These are phyloP conservation scores for Ciconia nigra DNA, from an alignment of 2,797 vertebrate genomes.

Conservation along the genomic window DNA sequence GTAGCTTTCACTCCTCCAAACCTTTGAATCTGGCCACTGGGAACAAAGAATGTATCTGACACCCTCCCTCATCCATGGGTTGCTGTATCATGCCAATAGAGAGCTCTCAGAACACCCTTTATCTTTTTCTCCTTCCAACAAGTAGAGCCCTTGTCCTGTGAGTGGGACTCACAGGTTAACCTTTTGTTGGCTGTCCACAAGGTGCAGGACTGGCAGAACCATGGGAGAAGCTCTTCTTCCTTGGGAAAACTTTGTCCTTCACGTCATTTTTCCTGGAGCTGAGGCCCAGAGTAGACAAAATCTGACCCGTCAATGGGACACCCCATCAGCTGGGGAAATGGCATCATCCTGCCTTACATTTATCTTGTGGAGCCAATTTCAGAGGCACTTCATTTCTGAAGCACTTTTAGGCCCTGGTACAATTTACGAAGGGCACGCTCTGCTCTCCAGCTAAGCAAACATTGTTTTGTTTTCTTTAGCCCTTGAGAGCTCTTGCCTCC, in stretches of 20 bases:
- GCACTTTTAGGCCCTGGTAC: conserved; percentile 25
- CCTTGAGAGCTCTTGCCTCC: conserved; percentile 51
- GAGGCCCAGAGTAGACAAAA: not conserved
- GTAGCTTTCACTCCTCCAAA: not conserved
- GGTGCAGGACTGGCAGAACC: not conserved
- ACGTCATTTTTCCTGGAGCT: not conserved
- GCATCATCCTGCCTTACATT: not conserved
- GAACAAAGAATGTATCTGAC: not conserved
- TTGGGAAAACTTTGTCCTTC: not conserved
- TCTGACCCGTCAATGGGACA: not conserved
- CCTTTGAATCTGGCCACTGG: not conserved
- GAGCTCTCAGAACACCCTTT: not conserved
- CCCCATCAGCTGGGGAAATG: not conserved
- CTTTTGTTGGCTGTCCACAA: not conserved
- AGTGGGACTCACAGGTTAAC: not conserved
- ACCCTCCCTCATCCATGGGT: not conserved
- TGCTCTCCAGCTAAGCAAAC: conserved; percentile 61
- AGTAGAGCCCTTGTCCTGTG: not conserved
- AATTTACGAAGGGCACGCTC: conserved; percentile 47
- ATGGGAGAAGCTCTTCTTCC: not conserved
- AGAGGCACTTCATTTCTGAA: conserved; percentile 53
- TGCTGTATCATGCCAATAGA: not conserved
- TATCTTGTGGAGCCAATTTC: not conserved
- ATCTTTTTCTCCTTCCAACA: not conserved
- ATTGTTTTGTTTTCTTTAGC: conserved; percentile 66